Evolutionary conservation across 2,797 vertebrate species (phyloP).

Genomic region (Kryptolebias ocellatus): DNA sequence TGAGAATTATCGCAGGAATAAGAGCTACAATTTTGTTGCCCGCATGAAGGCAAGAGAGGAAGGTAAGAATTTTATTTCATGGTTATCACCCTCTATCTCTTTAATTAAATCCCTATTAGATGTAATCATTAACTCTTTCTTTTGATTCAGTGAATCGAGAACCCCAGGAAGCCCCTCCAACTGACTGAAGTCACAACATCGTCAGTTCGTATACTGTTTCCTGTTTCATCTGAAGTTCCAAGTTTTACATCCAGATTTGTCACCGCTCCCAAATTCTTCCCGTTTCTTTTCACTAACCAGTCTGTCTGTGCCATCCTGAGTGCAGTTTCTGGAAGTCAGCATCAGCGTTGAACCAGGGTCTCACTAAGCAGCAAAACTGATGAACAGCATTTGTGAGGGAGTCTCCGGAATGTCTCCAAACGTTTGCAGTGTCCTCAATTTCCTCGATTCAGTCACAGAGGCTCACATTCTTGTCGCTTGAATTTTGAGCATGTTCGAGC

Average conservation of each 20-base stretch:
- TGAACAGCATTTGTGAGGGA: too few relatives aligned
- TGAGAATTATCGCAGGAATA: slow-evolving; percentile 96
- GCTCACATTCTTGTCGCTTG: too few relatives aligned
- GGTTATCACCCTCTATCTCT: not conserved
- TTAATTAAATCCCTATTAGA: not conserved
- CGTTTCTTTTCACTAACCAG: too few relatives aligned
- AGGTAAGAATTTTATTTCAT: slow-evolving; percentile 74
- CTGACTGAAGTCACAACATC: slow-evolving; percentile 67
- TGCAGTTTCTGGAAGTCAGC: too few relatives aligned
- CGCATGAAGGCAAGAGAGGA: slow-evolving; percentile 98
- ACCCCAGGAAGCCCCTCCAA: slow-evolving; percentile 72
- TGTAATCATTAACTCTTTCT: not conserved
- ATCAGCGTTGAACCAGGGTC: too few relatives aligned
- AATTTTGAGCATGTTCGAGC: too few relatives aligned
- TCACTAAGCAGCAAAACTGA: too few relatives aligned
- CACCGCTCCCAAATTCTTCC: not conserved
- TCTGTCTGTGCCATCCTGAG: too few relatives aligned
- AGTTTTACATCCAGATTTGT: slow-evolving; percentile 8
- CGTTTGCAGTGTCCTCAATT: too few relatives aligned
- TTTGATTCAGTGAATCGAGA: slow-evolving; percentile 77
- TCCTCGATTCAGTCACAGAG: too few relatives aligned
- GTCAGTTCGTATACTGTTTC: not conserved
- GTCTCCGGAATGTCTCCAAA: too few relatives aligned
- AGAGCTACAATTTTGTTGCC: slow-evolving; percentile 98
- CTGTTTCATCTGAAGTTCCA: not conserved